Conservation (phyloP, 2,888 invertebrate genomes). For the Platerodrilus igneus region DNA sequence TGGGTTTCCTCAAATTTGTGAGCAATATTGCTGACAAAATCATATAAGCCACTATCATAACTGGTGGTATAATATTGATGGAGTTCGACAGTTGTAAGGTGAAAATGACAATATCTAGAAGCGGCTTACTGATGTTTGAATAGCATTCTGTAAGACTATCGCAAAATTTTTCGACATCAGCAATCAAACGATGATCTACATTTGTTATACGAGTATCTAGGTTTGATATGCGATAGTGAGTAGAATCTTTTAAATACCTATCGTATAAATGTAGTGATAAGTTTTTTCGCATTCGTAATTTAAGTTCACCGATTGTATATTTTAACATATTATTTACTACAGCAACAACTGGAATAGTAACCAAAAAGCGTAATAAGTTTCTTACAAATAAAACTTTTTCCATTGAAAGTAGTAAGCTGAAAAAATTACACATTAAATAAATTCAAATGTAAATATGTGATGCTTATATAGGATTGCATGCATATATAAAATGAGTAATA, state of each 20-base stretch:
- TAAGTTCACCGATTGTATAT: conserved; percentile 90
- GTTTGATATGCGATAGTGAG: conserved; percentile 95
- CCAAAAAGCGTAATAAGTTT: conserved; percentile 70
- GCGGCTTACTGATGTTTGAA: conserved; percentile 92
- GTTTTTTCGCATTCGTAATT: conserved; percentile 83
- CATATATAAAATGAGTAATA: too few relatives aligned
- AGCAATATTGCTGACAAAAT: conserved; percentile 79
- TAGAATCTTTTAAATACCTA: conserved; percentile 92
- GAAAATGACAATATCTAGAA: conserved; percentile 92
- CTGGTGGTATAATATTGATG: conserved; percentile 85
- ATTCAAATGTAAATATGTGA: too few relatives aligned
- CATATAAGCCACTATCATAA: conserved; percentile 81
- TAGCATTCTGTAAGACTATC: conserved; percentile 92
- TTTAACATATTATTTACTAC: conserved; percentile 89
- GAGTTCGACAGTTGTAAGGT: conserved; percentile 77
- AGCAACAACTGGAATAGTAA: conserved; percentile 86
- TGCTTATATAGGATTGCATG: too few relatives aligned
- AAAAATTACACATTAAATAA: too few relatives aligned
- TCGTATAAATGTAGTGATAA: conserved; percentile 82
- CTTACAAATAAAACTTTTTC: conserved; percentile 69
- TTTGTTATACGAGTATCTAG: conserved; percentile 92
- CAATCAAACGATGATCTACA: conserved; percentile 91
- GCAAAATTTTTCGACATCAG: conserved; percentile 96
- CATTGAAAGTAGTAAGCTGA: conserved; percentile 87
- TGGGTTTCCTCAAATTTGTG: conserved; percentile 82